A percentile compares a stretch with the other conserved stretches of the same genome.
Evolutionary conservation across 1,140 invertebrate species (phyloP).

Genomic region (Aphelenchoides fujianensis): DNA sequence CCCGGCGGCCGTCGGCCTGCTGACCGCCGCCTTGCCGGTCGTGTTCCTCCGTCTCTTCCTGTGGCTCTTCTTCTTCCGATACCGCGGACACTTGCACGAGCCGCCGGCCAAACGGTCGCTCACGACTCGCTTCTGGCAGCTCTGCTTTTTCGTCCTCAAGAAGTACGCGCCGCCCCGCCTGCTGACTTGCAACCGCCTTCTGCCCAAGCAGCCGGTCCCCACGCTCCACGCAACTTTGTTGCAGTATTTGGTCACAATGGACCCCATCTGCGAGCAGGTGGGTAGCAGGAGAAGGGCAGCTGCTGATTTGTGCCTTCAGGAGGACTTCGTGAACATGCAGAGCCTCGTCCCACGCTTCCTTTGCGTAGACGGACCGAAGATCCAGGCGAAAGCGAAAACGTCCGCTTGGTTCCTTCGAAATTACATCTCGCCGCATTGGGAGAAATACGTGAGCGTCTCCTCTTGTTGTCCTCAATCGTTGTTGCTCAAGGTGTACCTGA

Average conservation of each 20-base stretch:
- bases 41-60: conserved; percentile 13
- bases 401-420: conserved; percentile 35
- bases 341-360: conserved; percentile 30
- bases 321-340: conserved; percentile 37
- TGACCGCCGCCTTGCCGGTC: neutral
- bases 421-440: conserved; percentile 50
- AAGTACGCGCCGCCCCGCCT: conserved; percentile 39
- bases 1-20: neutral
- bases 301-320: conserved; percentile 13
- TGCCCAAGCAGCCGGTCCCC: conserved; percentile 45
- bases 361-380: conserved; percentile 36
- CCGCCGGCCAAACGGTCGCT: conserved; percentile 35
- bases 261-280: conserved; percentile 20
- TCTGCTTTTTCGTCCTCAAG: conserved; percentile 46
- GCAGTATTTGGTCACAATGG: conserved; percentile 33
- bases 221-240: conserved; percentile 19
- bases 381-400: conserved; percentile 40
- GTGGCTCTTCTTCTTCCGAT: conserved; percentile 47
- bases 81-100: conserved; percentile 52
- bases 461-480: too few relatives aligned
- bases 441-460: too few relatives aligned
- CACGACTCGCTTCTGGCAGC: conserved; percentile 47
- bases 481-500: too few relatives aligned
- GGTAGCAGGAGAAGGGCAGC: neutral
- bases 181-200: conserved; percentile 49